Base-by-base conservation (phyloP, 2,797 vertebrate genomes). In the Peromyscus eremicus region DNA sequence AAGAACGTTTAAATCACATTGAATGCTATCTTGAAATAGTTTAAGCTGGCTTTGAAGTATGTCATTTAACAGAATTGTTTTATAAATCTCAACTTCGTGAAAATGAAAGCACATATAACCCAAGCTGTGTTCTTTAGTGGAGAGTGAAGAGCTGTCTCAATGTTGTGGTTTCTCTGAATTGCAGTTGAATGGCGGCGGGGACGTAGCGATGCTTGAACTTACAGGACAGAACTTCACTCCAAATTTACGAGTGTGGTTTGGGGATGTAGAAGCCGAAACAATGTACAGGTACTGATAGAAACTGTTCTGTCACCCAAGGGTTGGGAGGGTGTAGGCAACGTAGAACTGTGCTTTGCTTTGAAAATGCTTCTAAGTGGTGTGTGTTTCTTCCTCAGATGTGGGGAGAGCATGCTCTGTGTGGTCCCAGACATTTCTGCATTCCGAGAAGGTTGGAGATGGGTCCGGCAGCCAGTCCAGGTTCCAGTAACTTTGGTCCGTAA, bases 221-320 rank as follows among this genome's bases (percentile, higher is more conserved):
- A 99, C 99, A 25, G 99, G 99, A 97, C 99, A 99, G 98, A 99
- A 99, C 98, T 99, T 99, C 99, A 99, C 99, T 99, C 99, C 99
- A 97, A 99, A 99, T 98, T 99, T 99, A 97, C 99, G 99, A 97
- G 99, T 99, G 97, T 99, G 99, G 99, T 99, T 99, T 97, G 99
- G 99, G 92, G 99, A 99, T 83, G 99, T 99, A 10, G 99, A 99
- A 99, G 99, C 99, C 0, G 99, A 99, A 98, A 99, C 99, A 57
- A 99, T 99, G 99, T 99, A 99, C 99, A 99, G 99, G 99, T 99
- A 98, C 60, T 66, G 68, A n/a, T 40, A 64, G 85, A 89, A 80
- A n/a, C 70, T 93, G 93, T 55, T 82, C 46, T 43, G 0, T 94
- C 92, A 27, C 34, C 64, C 32, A 17, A 43, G 79, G 43, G 60